Evolutionary conservation across 2,797 vertebrate genomes (phyloP), one percentile per base, ranked within the genome.

Genomic region (Tapirus indicus): DNA sequence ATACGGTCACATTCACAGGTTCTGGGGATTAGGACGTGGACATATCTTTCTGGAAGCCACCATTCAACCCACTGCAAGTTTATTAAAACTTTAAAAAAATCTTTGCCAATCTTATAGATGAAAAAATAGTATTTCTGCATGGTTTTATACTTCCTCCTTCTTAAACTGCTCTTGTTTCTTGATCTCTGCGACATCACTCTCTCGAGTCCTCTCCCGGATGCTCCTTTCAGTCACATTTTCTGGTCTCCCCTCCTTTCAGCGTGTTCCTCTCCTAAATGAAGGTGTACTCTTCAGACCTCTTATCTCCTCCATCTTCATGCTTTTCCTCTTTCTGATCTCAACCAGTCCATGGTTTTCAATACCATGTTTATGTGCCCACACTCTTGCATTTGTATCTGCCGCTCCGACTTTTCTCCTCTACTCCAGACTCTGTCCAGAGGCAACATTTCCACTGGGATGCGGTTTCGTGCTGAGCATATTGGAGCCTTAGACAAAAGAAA

Each of bases 71-170:
- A 16, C 41, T 10, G 23, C 18, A 83, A 35, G 29, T 83, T 72
- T 87, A 72, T 47, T 54, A 80, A 92, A n/a, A 83, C 38, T 75
- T 90, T 68, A 41, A 85, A 88, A 88, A 69, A 66, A 38, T 44
- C 20, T 85, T 91, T 38, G 47, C 49, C 47, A 12, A 58, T 9
- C 18, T 32, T 62, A n/a, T 13, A 35, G 58, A 29, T 47, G 23
- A 66, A 78, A 62, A 78, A 82, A 44, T 47, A 66, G 18, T 25
- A 29, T 49, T 60, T 58, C 79, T 25, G 17, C 32, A 5, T 35
- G 17, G 66, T 54, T 74, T 32, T 41, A 29, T 25, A 20, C 20
- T 41, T 18, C 14, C 11, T 88, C 41, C 35, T 69, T 47, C 47
- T 68, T 66, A 14, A 32, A 47, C 32, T 8, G 20, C 13, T 49